Conservation (phyloP, 2,797 vertebrate species). For the Sebastes diploproa region DNA sequence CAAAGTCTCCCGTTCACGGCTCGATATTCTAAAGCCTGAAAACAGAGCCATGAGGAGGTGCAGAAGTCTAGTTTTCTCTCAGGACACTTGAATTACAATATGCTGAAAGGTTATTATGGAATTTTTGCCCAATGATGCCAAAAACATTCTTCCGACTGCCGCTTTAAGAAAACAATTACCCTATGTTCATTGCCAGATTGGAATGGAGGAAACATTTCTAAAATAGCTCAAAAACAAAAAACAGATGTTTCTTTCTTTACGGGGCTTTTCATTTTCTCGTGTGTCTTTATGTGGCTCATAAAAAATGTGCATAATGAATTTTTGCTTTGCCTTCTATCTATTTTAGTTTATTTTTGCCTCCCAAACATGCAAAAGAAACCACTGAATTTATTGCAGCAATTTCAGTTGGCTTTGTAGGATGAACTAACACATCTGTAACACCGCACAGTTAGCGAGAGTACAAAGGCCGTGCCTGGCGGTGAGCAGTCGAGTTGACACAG, state of each 20-base stretch:
- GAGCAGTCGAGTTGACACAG: conserved; percentile 60
- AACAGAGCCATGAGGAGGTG: no score
- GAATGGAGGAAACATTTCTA: not conserved
- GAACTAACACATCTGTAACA: not conserved
- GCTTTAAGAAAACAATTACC: not conserved
- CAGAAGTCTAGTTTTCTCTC: no score
- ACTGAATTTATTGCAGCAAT: not conserved
- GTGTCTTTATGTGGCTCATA: not conserved
- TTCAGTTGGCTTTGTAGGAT: not conserved
- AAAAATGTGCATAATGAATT: not conserved
- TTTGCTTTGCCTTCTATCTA: not conserved
- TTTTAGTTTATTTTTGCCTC: not conserved
- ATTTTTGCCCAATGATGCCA: no score
- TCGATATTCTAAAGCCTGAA: no score
- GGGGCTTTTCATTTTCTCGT: not conserved
- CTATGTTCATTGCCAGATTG: not conserved
- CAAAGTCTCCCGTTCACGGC: no score
- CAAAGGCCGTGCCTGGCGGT: conserved; percentile 8
- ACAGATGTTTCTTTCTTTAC: not conserved
- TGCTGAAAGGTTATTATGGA: no score
- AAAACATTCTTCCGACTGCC: no score
- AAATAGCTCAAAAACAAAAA: not conserved
- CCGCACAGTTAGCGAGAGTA: not conserved
- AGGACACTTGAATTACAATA: no score
- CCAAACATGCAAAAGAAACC: not conserved